phyloP scores from a whole-genome alignment of 2,888 invertebrate species.

The Orthonevra nobilis region DNA sequence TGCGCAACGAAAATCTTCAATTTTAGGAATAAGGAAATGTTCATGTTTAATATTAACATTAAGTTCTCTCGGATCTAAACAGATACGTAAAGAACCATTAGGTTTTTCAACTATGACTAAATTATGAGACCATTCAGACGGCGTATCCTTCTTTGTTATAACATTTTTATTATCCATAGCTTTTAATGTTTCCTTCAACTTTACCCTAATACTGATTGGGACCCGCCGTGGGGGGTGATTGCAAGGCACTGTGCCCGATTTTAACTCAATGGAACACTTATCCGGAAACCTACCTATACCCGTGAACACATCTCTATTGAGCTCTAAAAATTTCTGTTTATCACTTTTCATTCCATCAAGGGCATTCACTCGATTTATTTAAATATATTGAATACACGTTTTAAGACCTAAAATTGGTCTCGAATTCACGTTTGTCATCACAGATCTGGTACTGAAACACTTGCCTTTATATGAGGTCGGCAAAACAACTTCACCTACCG shows the following conservation, averaged over 20 bases:
- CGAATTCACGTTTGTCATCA: background rate
- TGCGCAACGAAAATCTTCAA: constrained; percentile 12
- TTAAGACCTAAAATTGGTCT: background rate
- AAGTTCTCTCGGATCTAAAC: constrained; percentile 6
- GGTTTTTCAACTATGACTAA: constrained; percentile 9
- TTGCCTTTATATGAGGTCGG: too few relatives aligned
- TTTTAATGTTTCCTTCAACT: background rate
- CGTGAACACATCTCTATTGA: background rate
- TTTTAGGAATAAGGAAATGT: constrained; percentile 5
- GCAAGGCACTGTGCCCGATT: background rate
- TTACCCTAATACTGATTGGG: background rate
- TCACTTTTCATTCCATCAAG: background rate
- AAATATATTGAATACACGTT: background rate
- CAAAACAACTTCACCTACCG: too few relatives aligned
- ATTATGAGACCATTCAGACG: constrained; percentile 81
- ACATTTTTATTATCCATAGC: too few relatives aligned
- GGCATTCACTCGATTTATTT: background rate
- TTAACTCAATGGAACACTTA: background rate
- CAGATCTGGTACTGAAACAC: too few relatives aligned
- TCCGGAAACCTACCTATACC: background rate
- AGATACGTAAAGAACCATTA: constrained; percentile 6
- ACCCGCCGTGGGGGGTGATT: background rate
- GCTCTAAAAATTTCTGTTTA: background rate
- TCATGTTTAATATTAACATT: constrained; percentile 7
- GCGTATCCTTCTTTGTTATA: background rate